Percentiles rank a stretch among this genome's conserved stretches.
Conservation (phyloP, 2,888 invertebrate species). For the Oscheius sp. region DNA sequence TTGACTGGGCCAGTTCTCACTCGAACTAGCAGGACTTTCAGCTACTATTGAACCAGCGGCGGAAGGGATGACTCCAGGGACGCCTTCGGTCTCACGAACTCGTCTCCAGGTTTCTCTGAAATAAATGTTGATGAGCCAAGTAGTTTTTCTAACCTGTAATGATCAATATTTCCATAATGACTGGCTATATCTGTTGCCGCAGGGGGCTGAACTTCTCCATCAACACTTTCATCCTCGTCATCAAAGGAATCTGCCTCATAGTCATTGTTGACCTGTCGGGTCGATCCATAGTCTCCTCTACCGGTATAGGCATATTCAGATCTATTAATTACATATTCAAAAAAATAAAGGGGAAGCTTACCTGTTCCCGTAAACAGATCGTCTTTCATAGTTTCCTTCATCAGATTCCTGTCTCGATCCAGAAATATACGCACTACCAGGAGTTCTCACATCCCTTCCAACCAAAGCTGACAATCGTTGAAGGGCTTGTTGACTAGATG, state of each 20-base stretch:
- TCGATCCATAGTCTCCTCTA: conserved; percentile 36
- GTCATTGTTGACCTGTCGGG: background rate
- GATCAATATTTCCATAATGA: conserved; percentile 52
- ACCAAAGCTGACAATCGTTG: conserved; percentile 50
- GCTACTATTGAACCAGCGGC: conserved; percentile 12
- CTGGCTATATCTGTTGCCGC: conserved; percentile 46
- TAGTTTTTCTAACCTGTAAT: conserved; percentile 35
- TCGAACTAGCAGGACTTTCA: conserved; percentile 23
- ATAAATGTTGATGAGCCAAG: background rate
- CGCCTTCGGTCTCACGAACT: conserved; percentile 45
- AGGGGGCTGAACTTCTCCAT: conserved; percentile 27
- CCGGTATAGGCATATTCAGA: conserved; percentile 37
- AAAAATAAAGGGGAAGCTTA: background rate
- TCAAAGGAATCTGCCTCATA: conserved; percentile 50
- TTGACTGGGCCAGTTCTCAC: conserved; percentile 36
- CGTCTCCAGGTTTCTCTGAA: conserved; percentile 52
- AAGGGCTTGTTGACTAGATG: conserved; percentile 45
- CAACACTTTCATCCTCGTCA: conserved; percentile 45
- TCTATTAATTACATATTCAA: conserved; percentile 8
- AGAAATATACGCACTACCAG: conserved; percentile 37
- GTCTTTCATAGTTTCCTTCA: conserved; percentile 37
- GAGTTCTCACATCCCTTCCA: conserved; percentile 42
- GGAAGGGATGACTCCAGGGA: conserved; percentile 2
- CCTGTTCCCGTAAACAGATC: conserved; percentile 29
- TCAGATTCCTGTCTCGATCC: conserved; percentile 34